These are phyloP conservation scores for Scomber scombrus DNA, from an alignment of 2,113 vertebrate genomes.

Conservation along the genomic window DNA sequence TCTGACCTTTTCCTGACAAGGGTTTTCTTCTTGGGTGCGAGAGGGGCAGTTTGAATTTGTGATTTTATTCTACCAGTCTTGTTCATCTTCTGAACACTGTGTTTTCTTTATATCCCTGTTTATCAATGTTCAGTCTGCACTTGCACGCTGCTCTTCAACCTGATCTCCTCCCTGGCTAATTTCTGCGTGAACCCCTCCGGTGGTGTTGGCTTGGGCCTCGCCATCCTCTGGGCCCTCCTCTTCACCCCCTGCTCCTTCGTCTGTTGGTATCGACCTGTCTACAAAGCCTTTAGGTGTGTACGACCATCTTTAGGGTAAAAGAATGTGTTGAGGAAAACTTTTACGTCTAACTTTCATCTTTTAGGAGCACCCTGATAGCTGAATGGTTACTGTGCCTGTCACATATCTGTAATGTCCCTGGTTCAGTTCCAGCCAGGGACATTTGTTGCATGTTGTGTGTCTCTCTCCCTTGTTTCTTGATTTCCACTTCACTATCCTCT, in stretches of 20 bases:
- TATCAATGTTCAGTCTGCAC: conserved; percentile 84
- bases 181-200: conserved; percentile 86
- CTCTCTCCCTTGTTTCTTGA: too few species aligned
- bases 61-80: neutral
- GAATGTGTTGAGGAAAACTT: neutral
- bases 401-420: too few species aligned
- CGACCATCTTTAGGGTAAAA: neutral
- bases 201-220: conserved; percentile 91
- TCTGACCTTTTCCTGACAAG: too few species aligned
- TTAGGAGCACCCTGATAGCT: too few species aligned
- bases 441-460: too few species aligned
- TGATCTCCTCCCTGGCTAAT: conserved; percentile 90
- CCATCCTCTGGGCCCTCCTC: conserved; percentile 94
- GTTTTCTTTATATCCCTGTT: neutral
- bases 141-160: conserved; percentile 89
- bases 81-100: neutral
- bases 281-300: conserved; percentile 95
- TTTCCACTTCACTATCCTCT: too few species aligned
- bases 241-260: conserved; percentile 96
- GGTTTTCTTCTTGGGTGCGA: too few species aligned
- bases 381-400: too few species aligned
- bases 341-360: neutral
- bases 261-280: conserved; percentile 97
- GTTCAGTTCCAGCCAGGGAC: too few species aligned
- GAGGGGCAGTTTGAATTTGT: neutral